Conservation (phyloP, 2,113 vertebrate species). For the Sciurus niger region DNA sequence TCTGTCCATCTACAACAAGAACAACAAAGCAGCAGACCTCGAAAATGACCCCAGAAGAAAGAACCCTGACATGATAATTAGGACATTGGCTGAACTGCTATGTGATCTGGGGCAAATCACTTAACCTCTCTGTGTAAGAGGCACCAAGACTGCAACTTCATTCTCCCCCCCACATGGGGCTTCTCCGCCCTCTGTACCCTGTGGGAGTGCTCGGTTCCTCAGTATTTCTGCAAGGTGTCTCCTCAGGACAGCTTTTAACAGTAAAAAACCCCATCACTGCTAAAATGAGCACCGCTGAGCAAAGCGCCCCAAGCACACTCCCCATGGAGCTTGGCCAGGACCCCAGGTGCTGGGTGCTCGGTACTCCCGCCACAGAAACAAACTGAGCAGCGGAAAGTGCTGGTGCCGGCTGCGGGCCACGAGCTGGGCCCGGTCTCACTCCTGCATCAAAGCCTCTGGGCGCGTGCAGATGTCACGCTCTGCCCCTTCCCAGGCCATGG, state of each 20-base stretch:
- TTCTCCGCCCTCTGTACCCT: not conserved
- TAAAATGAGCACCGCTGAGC: not conserved
- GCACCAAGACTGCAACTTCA: too few species aligned
- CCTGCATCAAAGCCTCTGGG: not conserved
- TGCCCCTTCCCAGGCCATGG: not conserved
- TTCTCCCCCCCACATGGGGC: not conserved
- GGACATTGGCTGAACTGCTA: not conserved
- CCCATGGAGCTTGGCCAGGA: not conserved
- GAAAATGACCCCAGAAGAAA: not conserved
- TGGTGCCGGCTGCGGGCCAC: too few species aligned
- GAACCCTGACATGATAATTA: not conserved
- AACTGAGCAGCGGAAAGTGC: rapidly evolving
- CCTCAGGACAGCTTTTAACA: not conserved
- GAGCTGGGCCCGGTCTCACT: too few species aligned
- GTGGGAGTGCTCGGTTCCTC: not conserved
- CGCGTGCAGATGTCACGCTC: rapidly evolving
- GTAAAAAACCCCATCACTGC: not conserved
- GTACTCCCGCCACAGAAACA: not conserved
- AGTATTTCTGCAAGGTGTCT: not conserved
- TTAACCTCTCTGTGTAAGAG: not conserved
- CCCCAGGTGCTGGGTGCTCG: not conserved
- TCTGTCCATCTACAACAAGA: too few species aligned
- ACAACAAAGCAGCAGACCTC: not conserved
- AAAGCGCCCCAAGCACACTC: too few species aligned
- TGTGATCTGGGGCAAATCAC: not conserved